These are phyloP conservation scores for Drosophila erecta DNA, from an alignment of 1,140 invertebrate genomes.

Conservation along the genomic window DNA sequence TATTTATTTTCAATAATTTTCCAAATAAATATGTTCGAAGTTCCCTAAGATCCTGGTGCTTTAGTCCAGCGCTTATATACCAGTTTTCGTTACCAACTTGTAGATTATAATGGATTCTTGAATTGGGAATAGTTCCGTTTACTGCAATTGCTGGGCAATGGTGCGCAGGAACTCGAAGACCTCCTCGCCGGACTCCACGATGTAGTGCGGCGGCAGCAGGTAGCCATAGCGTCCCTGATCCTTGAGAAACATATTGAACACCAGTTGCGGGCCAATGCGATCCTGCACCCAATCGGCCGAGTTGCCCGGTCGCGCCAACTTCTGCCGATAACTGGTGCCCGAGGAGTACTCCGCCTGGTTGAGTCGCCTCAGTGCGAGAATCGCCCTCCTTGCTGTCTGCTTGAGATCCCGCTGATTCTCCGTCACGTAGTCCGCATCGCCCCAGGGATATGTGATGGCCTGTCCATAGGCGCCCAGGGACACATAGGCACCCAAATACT, in stretches of 20 bases:
- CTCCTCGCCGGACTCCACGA: constrained; percentile 91
- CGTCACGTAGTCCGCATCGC: constrained; percentile 74
- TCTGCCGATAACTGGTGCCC: constrained; percentile 75
- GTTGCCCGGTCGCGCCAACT: constrained; percentile 85
- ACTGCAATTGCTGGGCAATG: constrained; percentile 85
- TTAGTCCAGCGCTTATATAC: too few species aligned
- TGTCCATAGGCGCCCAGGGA: constrained; percentile 93
- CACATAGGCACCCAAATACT: constrained; percentile 86
- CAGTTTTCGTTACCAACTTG: too few species aligned
- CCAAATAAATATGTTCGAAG: too few species aligned
- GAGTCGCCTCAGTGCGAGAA: constrained; percentile 66
- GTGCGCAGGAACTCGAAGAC: constrained; percentile 91
- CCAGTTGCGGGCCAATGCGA: constrained; percentile 88
- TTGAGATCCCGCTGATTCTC: constrained; percentile 63
- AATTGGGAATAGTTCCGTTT: constrained; percentile 16
- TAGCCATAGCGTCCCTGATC: constrained; percentile 91
- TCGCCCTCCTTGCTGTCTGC: constrained; percentile 55
- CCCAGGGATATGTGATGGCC: constrained; percentile 85
- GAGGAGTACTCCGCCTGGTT: constrained; percentile 77
- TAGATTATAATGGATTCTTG: not conserved
- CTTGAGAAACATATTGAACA: constrained; percentile 93
- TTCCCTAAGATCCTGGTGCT: too few species aligned
- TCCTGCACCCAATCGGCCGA: constrained; percentile 91
- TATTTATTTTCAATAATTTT: not conserved
- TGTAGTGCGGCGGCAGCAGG: constrained; percentile 90